phyloP scores from a whole-genome alignment of 2,797 vertebrate genomes.

The Pelochelys cantorii region DNA sequence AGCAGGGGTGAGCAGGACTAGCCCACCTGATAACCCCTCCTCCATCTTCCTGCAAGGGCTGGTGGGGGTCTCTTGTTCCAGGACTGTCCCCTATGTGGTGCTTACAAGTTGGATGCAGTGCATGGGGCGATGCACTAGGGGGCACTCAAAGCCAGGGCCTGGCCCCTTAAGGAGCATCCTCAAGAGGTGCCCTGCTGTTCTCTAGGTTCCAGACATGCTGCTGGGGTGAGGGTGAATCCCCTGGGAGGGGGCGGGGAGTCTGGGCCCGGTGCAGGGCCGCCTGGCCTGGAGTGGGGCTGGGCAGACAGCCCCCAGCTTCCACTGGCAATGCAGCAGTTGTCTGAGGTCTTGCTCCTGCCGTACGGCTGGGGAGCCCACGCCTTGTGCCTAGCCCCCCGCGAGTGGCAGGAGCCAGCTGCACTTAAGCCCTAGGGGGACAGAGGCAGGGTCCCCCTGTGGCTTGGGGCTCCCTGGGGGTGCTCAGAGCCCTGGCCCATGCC shows the following conservation, averaged over 20 bases:
- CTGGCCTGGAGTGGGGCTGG: background rate
- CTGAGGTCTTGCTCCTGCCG: no score
- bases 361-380: background rate
- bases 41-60: background rate
- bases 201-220: background rate
- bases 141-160: background rate
- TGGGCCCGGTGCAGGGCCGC: background rate
- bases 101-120: background rate
- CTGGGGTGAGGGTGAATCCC: background rate
- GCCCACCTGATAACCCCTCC: background rate
- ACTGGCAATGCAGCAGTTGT: background rate
- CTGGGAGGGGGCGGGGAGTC: background rate
- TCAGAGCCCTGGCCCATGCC: no score
- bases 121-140: background rate
- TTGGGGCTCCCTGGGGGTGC: no score
- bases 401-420: no score
- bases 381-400: background rate
- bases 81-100: no score
- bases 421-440: no score
- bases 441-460: no score
- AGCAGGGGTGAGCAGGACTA: background rate
- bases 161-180: background rate
- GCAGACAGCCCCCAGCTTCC: no score
- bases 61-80: constrained; percentile 52
- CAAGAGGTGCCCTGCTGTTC: background rate